These are phyloP conservation scores for Epistrophe eligans DNA, from an alignment of 2,888 invertebrate species.

Conservation along the genomic window DNA sequence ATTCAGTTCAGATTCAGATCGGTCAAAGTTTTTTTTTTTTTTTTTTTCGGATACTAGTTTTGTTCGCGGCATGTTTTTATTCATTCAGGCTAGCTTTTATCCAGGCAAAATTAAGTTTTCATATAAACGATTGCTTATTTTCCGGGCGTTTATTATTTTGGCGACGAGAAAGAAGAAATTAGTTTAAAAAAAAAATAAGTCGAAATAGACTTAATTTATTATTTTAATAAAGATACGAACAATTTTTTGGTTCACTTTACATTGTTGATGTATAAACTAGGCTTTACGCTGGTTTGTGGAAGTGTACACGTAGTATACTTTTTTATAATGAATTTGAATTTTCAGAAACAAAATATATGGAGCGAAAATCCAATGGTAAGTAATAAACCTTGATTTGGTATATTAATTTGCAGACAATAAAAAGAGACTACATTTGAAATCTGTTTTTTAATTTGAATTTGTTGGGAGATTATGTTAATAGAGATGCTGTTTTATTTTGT, in stretches of 20 bases:
- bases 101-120: too few species aligned
- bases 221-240: too few species aligned
- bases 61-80: background rate
- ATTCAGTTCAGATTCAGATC: background rate
- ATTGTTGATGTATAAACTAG: too few species aligned
- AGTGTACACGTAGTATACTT: slow-evolving; percentile 5
- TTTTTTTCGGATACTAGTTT: background rate
- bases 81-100: background rate
- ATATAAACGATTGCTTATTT: too few species aligned
- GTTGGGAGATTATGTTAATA: background rate
- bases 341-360: background rate
- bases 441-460: slow-evolving; percentile 8
- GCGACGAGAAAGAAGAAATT: too few species aligned
- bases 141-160: too few species aligned
- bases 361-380: background rate
- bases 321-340: slow-evolving; percentile 4
- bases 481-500: too few species aligned
- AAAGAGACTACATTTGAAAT: background rate
- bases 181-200: too few species aligned
- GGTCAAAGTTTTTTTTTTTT: background rate
- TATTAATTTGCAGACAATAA: slow-evolving; percentile 20
- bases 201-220: too few species aligned
- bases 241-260: too few species aligned
- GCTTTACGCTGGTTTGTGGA: slow-evolving; percentile 15
- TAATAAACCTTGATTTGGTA: background rate